Percentiles rank a stretch among this genome's conserved stretches.
Conservation (phyloP, 2,113 vertebrate species). For the Strigops habroptila region DNA sequence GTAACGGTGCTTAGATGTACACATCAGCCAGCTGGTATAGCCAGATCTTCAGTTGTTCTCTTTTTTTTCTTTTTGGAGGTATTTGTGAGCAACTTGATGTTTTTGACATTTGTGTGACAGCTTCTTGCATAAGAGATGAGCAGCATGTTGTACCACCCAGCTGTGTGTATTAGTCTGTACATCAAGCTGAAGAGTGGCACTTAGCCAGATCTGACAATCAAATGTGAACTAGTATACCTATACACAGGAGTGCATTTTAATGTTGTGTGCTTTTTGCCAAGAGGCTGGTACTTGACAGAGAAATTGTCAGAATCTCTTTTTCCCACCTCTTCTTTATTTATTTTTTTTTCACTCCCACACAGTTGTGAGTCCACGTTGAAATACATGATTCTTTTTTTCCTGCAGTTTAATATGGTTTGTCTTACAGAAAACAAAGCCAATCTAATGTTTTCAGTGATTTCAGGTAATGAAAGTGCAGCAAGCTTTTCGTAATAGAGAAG, state of each 20-base stretch:
- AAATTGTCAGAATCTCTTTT: slow-evolving; percentile 56
- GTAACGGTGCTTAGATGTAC: not conserved
- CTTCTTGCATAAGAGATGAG: slow-evolving; percentile 74
- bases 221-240: slow-evolving; percentile 37
- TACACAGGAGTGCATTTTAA: slow-evolving; percentile 74
- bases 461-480: not conserved
- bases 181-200: slow-evolving; percentile 55
- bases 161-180: slow-evolving; percentile 76
- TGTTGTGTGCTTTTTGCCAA: slow-evolving; percentile 76
- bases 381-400: not conserved
- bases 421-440: not conserved
- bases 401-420: not conserved
- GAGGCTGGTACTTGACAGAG: slow-evolving; percentile 78
- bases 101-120: slow-evolving; percentile 88
- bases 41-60: slow-evolving; percentile 39
- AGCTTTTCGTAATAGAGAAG: not conserved
- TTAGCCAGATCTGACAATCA: slow-evolving; percentile 72
- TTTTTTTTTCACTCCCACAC: not conserved
- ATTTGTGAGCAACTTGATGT: slow-evolving; percentile 85
- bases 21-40: slow-evolving; percentile 66
- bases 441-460: not conserved
- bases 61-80: slow-evolving; percentile 74
- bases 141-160: slow-evolving; percentile 72
- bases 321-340: not conserved
- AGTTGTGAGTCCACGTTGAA: not conserved